A percentile compares a stretch with the other conserved stretches of the same genome.
phyloP scores from a whole-genome alignment of 2,888 invertebrate species.

The Cephus runcator region DNA sequence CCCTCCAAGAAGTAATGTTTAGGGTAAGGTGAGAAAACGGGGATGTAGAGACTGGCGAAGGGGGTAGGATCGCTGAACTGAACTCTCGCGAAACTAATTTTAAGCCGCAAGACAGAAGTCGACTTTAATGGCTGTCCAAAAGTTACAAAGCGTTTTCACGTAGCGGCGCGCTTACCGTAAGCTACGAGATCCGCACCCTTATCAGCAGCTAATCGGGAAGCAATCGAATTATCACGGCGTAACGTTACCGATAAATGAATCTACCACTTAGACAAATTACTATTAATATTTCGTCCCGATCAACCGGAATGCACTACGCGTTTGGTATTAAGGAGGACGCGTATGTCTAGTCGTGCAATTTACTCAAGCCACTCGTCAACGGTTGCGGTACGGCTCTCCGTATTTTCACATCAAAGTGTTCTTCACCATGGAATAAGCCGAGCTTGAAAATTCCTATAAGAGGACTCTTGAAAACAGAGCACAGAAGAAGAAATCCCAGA shows the following conservation, averaged over 20 bases:
- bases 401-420: background rate
- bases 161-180: background rate
- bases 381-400: background rate
- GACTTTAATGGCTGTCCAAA: slow-evolving; percentile 54
- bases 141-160: slow-evolving; percentile 32
- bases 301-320: background rate
- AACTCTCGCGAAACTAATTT: slow-evolving; percentile 55
- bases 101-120: slow-evolving; percentile 51
- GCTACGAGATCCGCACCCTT: background rate
- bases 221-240: background rate
- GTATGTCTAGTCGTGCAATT: background rate
- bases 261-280: background rate
- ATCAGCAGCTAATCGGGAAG: background rate
- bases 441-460: background rate
- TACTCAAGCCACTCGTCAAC: background rate
- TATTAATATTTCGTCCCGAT: background rate
- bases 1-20: slow-evolving; percentile 30
- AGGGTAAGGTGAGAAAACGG: slow-evolving; percentile 14
- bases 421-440: background rate
- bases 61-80: slow-evolving; percentile 15
- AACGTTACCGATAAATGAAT: background rate
- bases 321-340: background rate
- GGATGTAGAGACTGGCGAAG: background rate
- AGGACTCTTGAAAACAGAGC: background rate
- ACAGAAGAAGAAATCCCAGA: background rate